phyloP scores from a whole-genome alignment of 2,888 invertebrate genomes.

The Hypena proboscidalis region DNA sequence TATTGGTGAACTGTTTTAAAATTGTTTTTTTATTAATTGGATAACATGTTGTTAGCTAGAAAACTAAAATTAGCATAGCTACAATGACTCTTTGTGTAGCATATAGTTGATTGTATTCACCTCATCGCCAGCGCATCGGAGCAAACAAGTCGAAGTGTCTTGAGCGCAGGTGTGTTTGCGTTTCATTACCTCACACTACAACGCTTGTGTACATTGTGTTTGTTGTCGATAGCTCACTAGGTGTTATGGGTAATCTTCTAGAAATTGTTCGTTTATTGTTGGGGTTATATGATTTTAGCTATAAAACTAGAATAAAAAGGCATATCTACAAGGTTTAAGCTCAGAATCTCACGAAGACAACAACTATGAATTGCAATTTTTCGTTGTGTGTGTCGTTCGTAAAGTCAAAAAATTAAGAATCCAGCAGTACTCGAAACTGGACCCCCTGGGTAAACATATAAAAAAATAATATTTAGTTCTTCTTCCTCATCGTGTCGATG shows the following conservation, averaged over 20 bases:
- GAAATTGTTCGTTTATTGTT: slow-evolving; percentile 5
- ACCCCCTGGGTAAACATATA: no score
- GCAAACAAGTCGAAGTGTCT: slow-evolving; percentile 44
- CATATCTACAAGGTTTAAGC: no score
- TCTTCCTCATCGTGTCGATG: no score
- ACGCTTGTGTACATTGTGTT: slow-evolving; percentile 23
- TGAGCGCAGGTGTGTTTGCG: slow-evolving; percentile 63
- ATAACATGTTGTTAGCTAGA: neutral
- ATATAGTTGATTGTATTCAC: slow-evolving; percentile 2
- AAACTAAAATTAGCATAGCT: neutral
- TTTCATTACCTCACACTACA: slow-evolving; percentile 57
- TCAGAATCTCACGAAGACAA: no score
- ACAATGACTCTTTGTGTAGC: neutral
- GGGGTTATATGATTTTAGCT: neutral
- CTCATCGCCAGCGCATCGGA: slow-evolving; percentile 30
- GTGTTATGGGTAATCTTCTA: slow-evolving; percentile 6
- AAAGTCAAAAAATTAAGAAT: no score
- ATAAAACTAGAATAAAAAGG: no score
- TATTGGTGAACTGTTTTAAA: no score
- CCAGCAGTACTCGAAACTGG: no score
- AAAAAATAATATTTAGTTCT: no score
- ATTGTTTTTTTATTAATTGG: no score
- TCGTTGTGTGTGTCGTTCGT: no score
- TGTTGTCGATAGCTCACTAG: slow-evolving; percentile 21
- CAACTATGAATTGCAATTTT: no score